phyloP scores from a whole-genome alignment of 2,113 vertebrate genomes.

The Platysteira castanea region DNA sequence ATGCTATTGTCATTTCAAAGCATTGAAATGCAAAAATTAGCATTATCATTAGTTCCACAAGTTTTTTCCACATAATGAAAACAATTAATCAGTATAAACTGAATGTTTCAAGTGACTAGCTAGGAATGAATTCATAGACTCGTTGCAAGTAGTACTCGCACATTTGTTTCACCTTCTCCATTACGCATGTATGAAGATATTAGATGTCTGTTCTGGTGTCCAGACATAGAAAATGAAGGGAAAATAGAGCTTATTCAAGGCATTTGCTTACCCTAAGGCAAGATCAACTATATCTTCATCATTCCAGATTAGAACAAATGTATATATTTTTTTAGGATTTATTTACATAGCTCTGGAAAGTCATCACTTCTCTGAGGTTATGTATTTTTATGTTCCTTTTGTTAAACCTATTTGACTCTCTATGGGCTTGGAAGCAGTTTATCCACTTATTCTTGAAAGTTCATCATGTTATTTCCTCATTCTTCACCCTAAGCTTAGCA shows the following conservation, averaged over 20 bases:
- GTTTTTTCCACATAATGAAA: conserved; percentile 62
- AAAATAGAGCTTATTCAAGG: neutral
- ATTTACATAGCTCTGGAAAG: neutral
- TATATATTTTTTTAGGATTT: neutral
- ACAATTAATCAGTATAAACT: conserved; percentile 62
- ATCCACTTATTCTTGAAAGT: neutral
- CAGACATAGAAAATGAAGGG: neutral
- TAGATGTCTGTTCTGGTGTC: neutral
- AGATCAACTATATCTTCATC: neutral
- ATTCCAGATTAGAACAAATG: neutral
- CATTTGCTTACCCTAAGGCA: neutral
- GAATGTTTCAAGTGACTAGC: conserved; percentile 52
- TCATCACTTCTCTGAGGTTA: neutral
- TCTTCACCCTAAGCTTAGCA: neutral
- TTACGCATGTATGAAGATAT: neutral
- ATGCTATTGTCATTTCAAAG: conserved; percentile 62
- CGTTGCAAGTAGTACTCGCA: neutral
- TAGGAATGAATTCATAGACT: neutral
- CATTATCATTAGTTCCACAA: conserved; percentile 68
- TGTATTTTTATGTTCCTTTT: neutral
- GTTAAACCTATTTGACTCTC: neutral
- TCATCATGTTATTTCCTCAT: neutral
- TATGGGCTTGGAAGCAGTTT: neutral
- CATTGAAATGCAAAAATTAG: conserved; percentile 62
- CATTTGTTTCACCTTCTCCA: neutral